Percentiles rank a stretch among this genome's conserved stretches.
Conservation (phyloP, 2,113 vertebrate genomes). For the Bos javanicus region DNA sequence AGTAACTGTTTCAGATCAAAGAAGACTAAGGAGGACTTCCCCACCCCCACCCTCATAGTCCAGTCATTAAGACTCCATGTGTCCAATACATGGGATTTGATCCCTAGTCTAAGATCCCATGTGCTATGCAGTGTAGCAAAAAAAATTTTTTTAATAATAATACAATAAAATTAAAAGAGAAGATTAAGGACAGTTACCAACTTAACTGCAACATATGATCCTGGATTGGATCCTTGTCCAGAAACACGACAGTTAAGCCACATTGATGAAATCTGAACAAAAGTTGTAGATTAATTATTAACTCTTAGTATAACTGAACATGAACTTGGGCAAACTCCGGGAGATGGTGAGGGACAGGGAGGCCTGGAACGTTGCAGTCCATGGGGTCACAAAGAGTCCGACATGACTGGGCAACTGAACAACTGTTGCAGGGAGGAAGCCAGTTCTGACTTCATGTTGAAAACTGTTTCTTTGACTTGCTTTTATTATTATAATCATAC, state of each 20-base stretch:
- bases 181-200: background rate
- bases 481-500: background rate
- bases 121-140: background rate
- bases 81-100: background rate
- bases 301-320: background rate
- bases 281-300: background rate
- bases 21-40: background rate
- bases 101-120: background rate
- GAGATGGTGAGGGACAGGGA: background rate
- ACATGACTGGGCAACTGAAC: background rate
- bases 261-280: background rate
- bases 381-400: background rate
- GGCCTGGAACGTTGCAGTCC: background rate
- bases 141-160: background rate
- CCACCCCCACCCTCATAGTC: background rate
- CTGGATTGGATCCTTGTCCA: background rate
- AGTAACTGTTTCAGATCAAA: background rate
- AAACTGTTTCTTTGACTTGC: background rate
- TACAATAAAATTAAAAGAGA: background rate
- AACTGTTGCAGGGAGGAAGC: background rate
- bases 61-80: background rate
- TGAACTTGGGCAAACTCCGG: background rate
- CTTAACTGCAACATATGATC: background rate
- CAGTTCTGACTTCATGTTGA: background rate
- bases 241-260: background rate